Evolutionary conservation across 1,140 invertebrate species (phyloP).

Genomic region (Hormaphis cornu): DNA sequence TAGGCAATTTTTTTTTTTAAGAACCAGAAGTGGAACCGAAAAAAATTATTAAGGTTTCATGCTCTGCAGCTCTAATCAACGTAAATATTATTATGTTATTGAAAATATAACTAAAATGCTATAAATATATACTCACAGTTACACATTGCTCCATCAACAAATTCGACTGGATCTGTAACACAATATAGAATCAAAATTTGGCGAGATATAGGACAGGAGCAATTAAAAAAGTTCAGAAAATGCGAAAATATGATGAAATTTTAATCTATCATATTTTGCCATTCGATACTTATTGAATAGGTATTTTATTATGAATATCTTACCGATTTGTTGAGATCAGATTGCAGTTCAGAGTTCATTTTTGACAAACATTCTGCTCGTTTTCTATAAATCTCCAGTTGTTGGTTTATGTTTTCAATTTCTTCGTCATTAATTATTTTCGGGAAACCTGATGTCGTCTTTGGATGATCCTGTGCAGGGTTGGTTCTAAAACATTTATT

Average conservation of each 20-base stretch:
- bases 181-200: not conserved
- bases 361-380: not conserved
- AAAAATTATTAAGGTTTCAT: too few relatives aligned
- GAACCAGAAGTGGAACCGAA: too few relatives aligned
- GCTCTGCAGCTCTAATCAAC: too few relatives aligned
- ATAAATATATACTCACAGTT: not conserved
- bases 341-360: not conserved
- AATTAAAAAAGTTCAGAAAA: too few relatives aligned
- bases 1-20: too few relatives aligned
- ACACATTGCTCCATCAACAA: constrained; percentile 2
- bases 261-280: too few relatives aligned
- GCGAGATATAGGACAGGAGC: not conserved
- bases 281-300: too few relatives aligned
- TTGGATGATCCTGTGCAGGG: too few relatives aligned
- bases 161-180: not conserved
- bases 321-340: not conserved
- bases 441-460: too few relatives aligned
- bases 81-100: too few relatives aligned
- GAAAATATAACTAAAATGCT: not conserved
- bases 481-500: not conserved
- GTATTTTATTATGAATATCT: too few relatives aligned
- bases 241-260: too few relatives aligned
- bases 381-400: not conserved
- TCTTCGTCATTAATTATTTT: not conserved
- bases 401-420: not conserved